These are phyloP conservation scores for Bimastos eiseni DNA, from an alignment of 2,888 invertebrate species.

Conservation along the genomic window DNA sequence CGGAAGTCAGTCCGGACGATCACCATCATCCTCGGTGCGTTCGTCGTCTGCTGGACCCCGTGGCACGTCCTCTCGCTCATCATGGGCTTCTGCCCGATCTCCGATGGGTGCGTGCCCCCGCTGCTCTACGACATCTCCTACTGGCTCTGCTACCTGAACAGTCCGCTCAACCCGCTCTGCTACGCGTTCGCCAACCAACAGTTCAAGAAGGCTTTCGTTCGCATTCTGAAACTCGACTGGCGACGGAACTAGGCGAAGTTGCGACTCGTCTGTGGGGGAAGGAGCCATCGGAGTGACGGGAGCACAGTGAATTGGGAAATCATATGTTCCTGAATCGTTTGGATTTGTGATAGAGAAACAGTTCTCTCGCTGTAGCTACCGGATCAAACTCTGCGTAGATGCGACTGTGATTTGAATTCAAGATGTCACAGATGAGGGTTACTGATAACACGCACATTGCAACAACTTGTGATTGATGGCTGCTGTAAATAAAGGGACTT, in stretches of 20 bases:
- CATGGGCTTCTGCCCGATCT: slow-evolving; percentile 83
- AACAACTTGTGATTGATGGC: no score
- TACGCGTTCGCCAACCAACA: slow-evolving; percentile 98
- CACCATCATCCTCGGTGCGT: slow-evolving; percentile 96
- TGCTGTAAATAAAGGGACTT: no score
- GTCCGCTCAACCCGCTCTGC: slow-evolving; percentile 89
- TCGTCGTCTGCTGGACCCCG: slow-evolving; percentile 97
- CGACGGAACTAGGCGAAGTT: slow-evolving; percentile 49
- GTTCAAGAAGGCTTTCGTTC: slow-evolving; percentile 96
- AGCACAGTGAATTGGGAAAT: no score
- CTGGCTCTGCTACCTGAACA: slow-evolving; percentile 81
- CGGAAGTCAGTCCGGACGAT: slow-evolving; percentile 97
- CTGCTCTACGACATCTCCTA: slow-evolving; percentile 59
- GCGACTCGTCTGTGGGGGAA: no score
- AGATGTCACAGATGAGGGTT: no score
- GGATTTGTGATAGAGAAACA: neutral
- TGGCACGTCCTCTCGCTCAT: slow-evolving; percentile 95
- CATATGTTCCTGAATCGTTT: no score
- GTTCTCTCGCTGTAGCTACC: neutral
- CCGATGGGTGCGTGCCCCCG: slow-evolving; percentile 45
- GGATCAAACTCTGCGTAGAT: neutral
- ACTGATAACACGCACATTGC: no score
- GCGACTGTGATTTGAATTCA: neutral
- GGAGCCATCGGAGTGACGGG: no score
- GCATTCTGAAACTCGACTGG: slow-evolving; percentile 88